A percentile compares a stretch with the other conserved stretches of the same genome.
Conservation (phyloP, 2,113 vertebrate species). For the Trogon surrucura region DNA sequence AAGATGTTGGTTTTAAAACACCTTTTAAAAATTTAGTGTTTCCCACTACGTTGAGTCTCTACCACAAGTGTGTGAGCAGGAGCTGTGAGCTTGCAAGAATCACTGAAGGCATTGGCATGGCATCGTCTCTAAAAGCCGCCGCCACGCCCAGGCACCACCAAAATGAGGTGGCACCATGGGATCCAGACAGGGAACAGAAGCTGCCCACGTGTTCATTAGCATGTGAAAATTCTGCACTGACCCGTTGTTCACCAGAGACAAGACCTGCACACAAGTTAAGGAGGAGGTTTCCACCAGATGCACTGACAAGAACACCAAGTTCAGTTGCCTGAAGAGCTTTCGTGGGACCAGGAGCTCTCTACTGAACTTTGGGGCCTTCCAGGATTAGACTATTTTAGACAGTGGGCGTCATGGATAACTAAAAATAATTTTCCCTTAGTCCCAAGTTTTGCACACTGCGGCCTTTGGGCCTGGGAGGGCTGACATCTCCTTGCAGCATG, state of each 20-base stretch:
- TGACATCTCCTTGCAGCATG: neutral
- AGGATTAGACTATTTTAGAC: neutral
- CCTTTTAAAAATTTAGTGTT: no score
- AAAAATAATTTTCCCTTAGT: neutral
- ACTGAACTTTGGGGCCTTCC: neutral
- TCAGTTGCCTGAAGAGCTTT: no score
- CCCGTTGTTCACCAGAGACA: neutral
- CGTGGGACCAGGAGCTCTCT: no score
- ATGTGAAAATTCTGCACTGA: neutral
- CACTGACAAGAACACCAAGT: neutral
- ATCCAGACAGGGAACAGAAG: neutral
- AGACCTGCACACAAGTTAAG: neutral
- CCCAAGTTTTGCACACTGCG: neutral
- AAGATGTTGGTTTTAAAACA: no score
- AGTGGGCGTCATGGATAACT: neutral
- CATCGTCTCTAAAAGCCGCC: neutral
- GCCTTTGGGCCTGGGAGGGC: neutral
- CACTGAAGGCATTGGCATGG: neutral
- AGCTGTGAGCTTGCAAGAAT: no score
- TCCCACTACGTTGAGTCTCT: no score
- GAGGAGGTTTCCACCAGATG: neutral
- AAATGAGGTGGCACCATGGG: neutral
- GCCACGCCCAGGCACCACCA: no score
- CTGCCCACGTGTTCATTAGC: neutral
- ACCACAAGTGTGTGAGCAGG: no score